Evolutionary conservation across 2,797 vertebrate species (phyloP).

Genomic region (Threskiornis aethiopicus): DNA sequence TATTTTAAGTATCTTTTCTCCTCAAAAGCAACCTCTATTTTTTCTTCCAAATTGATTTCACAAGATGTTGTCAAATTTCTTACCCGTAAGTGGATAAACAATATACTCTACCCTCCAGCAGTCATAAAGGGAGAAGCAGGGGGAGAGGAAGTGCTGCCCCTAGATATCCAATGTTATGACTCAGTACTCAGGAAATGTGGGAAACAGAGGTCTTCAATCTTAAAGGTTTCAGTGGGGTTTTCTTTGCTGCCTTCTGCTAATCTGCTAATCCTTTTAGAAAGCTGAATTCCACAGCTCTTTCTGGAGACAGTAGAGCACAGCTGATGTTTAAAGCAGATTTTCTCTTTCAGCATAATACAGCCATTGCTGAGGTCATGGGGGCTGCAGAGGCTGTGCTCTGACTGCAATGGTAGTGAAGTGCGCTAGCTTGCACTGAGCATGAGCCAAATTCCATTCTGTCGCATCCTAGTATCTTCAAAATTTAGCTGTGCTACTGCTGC

Average conservation of each 20-base stretch:
- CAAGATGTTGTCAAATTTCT: not conserved
- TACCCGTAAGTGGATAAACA: not conserved
- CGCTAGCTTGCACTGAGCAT: not conserved
- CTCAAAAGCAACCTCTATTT: not conserved
- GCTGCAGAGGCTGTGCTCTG: conserved; percentile 17
- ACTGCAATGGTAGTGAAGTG: not conserved
- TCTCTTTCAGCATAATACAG: not conserved
- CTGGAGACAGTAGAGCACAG: not conserved
- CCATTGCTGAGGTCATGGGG: not conserved
- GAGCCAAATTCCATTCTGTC: not conserved
- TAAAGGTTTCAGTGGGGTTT: not conserved
- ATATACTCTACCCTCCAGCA: not conserved
- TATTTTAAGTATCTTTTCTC: conserved; percentile 7
- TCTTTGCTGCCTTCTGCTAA: not conserved
- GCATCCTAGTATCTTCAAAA: not conserved
- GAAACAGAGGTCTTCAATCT: not conserved
- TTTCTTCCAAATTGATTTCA: not conserved
- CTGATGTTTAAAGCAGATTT: not conserved
- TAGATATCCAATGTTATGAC: not conserved
- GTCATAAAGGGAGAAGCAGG: not conserved
- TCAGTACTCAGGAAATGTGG: not conserved
- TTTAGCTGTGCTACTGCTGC: not conserved
- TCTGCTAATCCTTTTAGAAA: conserved; percentile 11
- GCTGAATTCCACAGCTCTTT: not conserved
- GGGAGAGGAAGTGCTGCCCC: not conserved